A percentile compares a stretch with the other conserved stretches of the same genome.
phyloP scores from a whole-genome alignment of 2,797 vertebrate genomes.

The Avahi laniger region DNA sequence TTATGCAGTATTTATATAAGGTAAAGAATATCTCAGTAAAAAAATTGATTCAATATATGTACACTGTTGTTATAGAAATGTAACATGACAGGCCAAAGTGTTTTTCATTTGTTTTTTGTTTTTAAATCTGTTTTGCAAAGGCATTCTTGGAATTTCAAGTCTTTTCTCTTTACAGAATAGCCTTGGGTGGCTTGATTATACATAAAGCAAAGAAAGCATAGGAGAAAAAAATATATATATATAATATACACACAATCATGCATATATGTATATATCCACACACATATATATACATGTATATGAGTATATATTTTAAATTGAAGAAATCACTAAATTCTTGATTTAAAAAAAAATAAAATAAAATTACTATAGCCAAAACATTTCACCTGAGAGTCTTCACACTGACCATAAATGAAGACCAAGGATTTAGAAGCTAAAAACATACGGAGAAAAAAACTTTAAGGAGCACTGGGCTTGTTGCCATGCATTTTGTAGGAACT shows the following conservation, averaged over 20 bases:
- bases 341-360: not conserved
- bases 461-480: not conserved
- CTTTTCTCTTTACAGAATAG: not conserved
- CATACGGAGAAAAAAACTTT: not conserved
- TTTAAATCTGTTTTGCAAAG: not conserved
- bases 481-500: not conserved
- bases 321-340: not conserved
- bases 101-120: not conserved
- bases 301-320: not conserved
- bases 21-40: constrained; percentile 23
- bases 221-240: not conserved
- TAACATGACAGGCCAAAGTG: constrained; percentile 27
- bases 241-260: not conserved
- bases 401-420: not conserved
- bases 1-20: constrained; percentile 63
- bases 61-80: constrained; percentile 20
- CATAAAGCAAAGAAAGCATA: not conserved
- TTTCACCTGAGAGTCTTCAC: not conserved
- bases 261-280: not conserved
- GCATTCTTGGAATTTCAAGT: not conserved
- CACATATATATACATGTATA: too few relatives aligned
- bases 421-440: not conserved
- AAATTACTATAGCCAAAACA: not conserved
- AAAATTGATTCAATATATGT: not conserved
- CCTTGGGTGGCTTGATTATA: not conserved